Conservation (phyloP, 2,888 invertebrate genomes). For the Lasioglossum morio region DNA sequence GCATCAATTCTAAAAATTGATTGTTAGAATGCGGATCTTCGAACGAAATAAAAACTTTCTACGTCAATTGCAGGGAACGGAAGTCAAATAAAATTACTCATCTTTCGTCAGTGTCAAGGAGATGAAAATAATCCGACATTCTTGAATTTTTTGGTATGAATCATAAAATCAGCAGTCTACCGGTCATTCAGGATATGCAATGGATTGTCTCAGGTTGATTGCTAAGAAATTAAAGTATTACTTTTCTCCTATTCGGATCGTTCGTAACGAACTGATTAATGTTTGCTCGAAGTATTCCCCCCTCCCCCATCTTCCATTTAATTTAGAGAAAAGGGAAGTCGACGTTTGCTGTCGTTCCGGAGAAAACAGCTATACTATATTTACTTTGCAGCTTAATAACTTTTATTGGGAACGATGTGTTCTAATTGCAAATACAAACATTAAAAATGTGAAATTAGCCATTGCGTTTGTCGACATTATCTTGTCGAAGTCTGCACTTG, state of each 20-base stretch:
- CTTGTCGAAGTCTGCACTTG: neutral
- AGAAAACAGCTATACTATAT: neutral
- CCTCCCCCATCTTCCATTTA: neutral
- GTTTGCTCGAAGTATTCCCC: neutral
- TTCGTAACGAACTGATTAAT: neutral
- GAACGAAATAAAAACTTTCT: no score
- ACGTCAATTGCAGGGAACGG: no score
- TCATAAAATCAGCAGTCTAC: neutral
- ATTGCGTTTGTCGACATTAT: neutral
- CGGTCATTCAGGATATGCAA: no score
- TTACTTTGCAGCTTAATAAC: neutral
- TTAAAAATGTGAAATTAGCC: no score
- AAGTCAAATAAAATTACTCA: no score
- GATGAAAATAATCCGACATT: no score
- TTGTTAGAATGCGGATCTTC: no score
- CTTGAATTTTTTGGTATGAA: no score
- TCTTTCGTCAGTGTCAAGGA: no score
- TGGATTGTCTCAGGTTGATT: no score
- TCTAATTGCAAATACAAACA: neutral
- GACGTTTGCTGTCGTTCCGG: neutral
- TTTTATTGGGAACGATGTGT: neutral
- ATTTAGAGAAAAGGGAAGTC: neutral
- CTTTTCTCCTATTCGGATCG: neutral
- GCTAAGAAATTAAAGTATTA: no score
- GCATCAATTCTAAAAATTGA: neutral